Base-by-base conservation (phyloP, 1,140 invertebrate species). In the Trachelipus rathkii region DNA sequence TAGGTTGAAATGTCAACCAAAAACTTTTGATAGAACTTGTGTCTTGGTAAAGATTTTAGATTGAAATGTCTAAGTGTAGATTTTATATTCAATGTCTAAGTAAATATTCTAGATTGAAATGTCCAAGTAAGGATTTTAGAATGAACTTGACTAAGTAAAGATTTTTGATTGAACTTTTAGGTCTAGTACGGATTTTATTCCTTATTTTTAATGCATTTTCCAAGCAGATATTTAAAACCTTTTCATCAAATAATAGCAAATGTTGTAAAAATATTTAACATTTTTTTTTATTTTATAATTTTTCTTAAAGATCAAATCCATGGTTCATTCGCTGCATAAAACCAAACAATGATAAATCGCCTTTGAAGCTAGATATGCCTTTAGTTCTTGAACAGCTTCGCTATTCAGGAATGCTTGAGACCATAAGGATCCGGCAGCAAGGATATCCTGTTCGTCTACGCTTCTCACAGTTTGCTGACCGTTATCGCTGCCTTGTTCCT, bases 281-380 rank as follows among this genome's bases (percentile, higher is more conserved):
- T 66, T 19, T 19, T 66, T 19, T 23, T 19, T 19, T 44, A 71
- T 71, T 24, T 71, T 73, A 13, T 73, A 72, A 50, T 94, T 97
- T 5, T 98, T 97, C 82, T 23, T 21, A n/a, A 82, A 91, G 93
- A 74, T 96, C 95, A 80, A 95, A 96, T 86, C 95, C 95, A 0
- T 98, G 93, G 93, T 98, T 98, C 86, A 92, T 99, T 0, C 90
- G 97, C n/a, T 99, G 97, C 85, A 92, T 99, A 77, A 98, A 99
- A 83, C 97, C 97, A 0, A 99, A 99, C 85, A 92, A 91, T 70
- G 92, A 95, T 78, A 98, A 99, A 84, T 90, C 92, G 0, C 90
- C 97, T 0, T 94, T 98, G 90, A 90, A 91, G 82, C 97, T 99
- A 86, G 96, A 99, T 83, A 94, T 95, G 89, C 91, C 92, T 0